These are phyloP conservation scores for Tachycineta bicolor DNA, from an alignment of 2,113 vertebrate genomes.

Conservation along the genomic window DNA sequence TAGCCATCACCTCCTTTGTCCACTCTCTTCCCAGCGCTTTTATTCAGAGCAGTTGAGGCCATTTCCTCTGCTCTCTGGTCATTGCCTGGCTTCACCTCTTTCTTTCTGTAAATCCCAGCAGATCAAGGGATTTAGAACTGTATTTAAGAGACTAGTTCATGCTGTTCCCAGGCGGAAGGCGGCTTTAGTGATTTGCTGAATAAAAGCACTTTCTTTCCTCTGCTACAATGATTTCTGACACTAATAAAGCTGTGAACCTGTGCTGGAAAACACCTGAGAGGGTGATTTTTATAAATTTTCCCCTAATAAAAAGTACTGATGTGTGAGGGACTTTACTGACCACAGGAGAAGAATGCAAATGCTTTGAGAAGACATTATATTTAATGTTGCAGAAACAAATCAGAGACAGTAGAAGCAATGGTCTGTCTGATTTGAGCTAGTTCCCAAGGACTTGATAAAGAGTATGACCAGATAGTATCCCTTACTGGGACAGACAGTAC, in stretches of 20 bases:
- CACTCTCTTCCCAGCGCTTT: background rate
- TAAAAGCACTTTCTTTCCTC: background rate
- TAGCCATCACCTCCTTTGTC: background rate
- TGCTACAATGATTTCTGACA: background rate
- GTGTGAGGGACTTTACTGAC: background rate
- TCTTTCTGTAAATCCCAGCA: constrained; percentile 48
- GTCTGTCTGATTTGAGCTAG: background rate
- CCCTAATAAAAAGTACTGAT: background rate
- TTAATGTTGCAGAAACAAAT: background rate
- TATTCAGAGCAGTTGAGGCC: background rate
- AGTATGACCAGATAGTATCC: background rate
- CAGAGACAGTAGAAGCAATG: background rate
- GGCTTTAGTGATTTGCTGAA: constrained; percentile 7
- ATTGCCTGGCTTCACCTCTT: constrained; percentile 47
- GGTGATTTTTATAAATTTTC: background rate
- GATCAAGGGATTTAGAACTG: constrained; percentile 61
- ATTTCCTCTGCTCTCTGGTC: background rate
- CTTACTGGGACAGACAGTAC: background rate
- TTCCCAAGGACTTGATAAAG: background rate
- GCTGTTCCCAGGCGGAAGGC: background rate
- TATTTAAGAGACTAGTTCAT: constrained; percentile 52
- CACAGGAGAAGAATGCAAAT: background rate
- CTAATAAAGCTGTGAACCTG: background rate
- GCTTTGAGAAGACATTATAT: background rate
- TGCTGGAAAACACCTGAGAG: background rate